These are phyloP conservation scores for Acronicta aceris DNA, from an alignment of 2,888 invertebrate genomes.

Conservation along the genomic window DNA sequence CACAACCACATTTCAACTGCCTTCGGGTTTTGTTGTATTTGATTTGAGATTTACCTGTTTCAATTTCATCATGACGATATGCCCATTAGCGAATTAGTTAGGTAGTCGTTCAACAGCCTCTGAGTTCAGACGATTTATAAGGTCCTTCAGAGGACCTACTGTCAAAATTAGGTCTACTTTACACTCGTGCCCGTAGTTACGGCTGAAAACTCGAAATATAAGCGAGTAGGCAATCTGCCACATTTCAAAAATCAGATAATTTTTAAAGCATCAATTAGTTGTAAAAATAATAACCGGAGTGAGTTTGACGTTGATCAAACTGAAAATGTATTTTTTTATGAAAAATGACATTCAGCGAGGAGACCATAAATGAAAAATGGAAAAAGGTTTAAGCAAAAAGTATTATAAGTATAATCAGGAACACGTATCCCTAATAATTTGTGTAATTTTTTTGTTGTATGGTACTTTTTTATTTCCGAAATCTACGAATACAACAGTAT, in stretches of 20 bases:
- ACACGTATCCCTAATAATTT: too few relatives aligned
- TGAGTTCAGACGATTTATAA: slow-evolving; percentile 68
- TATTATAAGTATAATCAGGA: too few relatives aligned
- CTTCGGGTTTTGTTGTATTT: slow-evolving; percentile 30
- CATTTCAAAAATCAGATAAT: slow-evolving; percentile 70
- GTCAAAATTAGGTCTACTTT: slow-evolving; percentile 81
- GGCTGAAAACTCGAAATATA: slow-evolving; percentile 77
- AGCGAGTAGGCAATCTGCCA: slow-evolving; percentile 86
- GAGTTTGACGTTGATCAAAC: slow-evolving; percentile 56
- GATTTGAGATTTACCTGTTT: slow-evolving; percentile 37
- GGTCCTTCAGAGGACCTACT: slow-evolving; percentile 76
- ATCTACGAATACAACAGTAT: slow-evolving; percentile 22
- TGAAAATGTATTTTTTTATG: slow-evolving; percentile 16
- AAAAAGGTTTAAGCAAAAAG: slow-evolving; percentile 21
- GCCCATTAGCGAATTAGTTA: slow-evolving; percentile 38
- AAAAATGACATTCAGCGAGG: not conserved
- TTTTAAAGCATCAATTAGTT: slow-evolving; percentile 48
- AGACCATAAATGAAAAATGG: not conserved
- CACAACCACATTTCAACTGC: slow-evolving; percentile 80
- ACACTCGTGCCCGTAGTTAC: slow-evolving; percentile 79
- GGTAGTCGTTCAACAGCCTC: slow-evolving; percentile 54
- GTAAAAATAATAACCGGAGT: slow-evolving; percentile 31
- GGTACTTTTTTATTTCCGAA: not conserved
- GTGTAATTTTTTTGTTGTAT: too few relatives aligned
- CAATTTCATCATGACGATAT: slow-evolving; percentile 53